Evolutionary conservation across 2,888 invertebrate genomes (phyloP).

Genomic region (Conops quadrifasciatus): DNA sequence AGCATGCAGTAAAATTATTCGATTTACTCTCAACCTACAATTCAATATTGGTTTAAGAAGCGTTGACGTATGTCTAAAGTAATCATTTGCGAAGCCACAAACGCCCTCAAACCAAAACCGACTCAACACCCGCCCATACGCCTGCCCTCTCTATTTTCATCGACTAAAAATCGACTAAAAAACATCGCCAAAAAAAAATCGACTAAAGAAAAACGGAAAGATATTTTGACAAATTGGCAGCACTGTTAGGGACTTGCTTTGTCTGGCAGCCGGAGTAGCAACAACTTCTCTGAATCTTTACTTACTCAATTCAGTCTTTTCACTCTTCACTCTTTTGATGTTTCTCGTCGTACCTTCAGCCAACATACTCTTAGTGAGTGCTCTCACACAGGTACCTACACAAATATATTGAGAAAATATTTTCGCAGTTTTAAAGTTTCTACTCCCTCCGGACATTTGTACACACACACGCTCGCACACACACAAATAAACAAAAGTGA

Average conservation of each 20-base stretch:
- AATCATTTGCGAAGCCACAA: slow-evolving; percentile 23
- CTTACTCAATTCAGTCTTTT: neutral
- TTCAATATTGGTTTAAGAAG: slow-evolving; percentile 27
- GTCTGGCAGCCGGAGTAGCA: neutral
- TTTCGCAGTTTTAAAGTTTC: slow-evolving; percentile 25
- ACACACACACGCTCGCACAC: neutral
- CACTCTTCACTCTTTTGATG: neutral
- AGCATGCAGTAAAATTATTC: slow-evolving; percentile 21
- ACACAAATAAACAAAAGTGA: neutral
- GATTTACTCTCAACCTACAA: slow-evolving; percentile 30
- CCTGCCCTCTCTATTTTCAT: too few species aligned
- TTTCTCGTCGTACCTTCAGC: neutral
- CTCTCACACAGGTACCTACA: too few species aligned
- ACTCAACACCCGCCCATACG: too few species aligned
- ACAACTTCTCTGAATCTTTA: neutral
- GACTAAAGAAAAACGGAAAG: neutral
- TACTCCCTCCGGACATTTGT: slow-evolving; percentile 8
- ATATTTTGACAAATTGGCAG: slow-evolving; percentile 24
- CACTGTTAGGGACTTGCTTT: slow-evolving; percentile 12
- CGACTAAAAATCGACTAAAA: too few species aligned
- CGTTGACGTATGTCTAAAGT: slow-evolving; percentile 23
- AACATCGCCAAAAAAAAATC: too few species aligned
- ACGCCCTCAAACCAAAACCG: too few species aligned
- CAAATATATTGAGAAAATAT: slow-evolving; percentile 10
- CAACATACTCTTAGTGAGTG: too few species aligned